These are phyloP conservation scores for Entomyzon cyanotis DNA, from an alignment of 2,113 vertebrate species.

Conservation along the genomic window DNA sequence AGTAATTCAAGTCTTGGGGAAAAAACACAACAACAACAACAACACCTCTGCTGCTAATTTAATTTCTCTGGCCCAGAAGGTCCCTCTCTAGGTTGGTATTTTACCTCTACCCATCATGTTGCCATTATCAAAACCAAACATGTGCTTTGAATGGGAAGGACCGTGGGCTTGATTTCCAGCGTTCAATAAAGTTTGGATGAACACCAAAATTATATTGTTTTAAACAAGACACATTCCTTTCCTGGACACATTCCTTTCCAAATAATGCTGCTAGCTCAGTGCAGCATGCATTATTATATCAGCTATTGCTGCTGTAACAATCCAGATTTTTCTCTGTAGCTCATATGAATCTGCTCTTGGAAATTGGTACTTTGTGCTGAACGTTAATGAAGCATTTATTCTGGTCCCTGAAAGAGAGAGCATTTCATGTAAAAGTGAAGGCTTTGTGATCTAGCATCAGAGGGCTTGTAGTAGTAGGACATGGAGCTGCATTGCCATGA, in stretches of 20 bases:
- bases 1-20: constrained; percentile 17
- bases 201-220: not conserved
- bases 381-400: not conserved
- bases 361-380: not conserved
- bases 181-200: not conserved
- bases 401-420: not conserved
- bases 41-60: not conserved
- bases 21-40: not conserved
- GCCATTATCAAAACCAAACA: not conserved
- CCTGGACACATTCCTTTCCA: not conserved
- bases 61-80: not conserved
- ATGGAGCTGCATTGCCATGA: not conserved
- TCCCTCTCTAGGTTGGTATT: not conserved
- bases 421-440: not conserved
- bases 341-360: not conserved
- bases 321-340: not conserved
- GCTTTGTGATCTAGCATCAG: not conserved
- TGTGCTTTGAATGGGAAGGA: not conserved
- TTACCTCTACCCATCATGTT: not conserved
- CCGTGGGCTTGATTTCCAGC: not conserved
- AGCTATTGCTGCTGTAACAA: not conserved
- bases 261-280: not conserved
- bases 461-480: not conserved
- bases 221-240: not conserved
- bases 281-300: not conserved